Conservation (phyloP, 2,113 vertebrate species). For the Gnathonemus longibarbis region DNA sequence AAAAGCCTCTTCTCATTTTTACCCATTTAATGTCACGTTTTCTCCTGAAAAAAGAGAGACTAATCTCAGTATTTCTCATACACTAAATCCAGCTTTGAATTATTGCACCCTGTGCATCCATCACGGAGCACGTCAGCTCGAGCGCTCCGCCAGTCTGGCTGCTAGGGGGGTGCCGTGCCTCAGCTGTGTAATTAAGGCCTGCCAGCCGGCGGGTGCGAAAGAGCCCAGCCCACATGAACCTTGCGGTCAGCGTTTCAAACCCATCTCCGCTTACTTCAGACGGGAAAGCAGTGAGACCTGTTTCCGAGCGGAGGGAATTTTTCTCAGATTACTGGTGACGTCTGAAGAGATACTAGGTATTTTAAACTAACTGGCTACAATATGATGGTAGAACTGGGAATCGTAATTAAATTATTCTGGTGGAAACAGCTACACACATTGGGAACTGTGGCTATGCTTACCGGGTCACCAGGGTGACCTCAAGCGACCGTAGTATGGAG, state of each 20-base stretch:
- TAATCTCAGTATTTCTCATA: slow-evolving; percentile 45
- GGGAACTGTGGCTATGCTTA: neutral
- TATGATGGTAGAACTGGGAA: neutral
- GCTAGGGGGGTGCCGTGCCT: slow-evolving; percentile 38
- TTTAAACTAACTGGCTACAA: neutral
- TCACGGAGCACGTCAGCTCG: slow-evolving; percentile 46
- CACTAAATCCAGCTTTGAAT: slow-evolving; percentile 51
- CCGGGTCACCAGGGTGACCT: slow-evolving; percentile 13
- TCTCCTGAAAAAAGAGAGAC: slow-evolving; percentile 42
- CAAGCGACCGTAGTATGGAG: neutral
- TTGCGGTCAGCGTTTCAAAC: neutral
- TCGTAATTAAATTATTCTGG: neutral
- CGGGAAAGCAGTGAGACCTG: neutral
- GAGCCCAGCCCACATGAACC: neutral
- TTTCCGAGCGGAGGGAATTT: neutral
- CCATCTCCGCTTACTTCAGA: neutral
- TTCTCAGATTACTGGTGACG: neutral
- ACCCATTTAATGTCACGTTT: slow-evolving; percentile 64
- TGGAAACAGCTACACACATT: neutral
- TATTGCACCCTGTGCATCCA: slow-evolving; percentile 52
- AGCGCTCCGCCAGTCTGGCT: slow-evolving; percentile 15
- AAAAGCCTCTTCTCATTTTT: slow-evolving; percentile 61
- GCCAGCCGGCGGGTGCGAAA: neutral
- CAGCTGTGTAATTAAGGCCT: slow-evolving; percentile 43
- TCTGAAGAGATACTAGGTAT: neutral